These are phyloP conservation scores for Chymomyza fuscimana DNA, from an alignment of 2,888 invertebrate genomes.

Conservation along the genomic window DNA sequence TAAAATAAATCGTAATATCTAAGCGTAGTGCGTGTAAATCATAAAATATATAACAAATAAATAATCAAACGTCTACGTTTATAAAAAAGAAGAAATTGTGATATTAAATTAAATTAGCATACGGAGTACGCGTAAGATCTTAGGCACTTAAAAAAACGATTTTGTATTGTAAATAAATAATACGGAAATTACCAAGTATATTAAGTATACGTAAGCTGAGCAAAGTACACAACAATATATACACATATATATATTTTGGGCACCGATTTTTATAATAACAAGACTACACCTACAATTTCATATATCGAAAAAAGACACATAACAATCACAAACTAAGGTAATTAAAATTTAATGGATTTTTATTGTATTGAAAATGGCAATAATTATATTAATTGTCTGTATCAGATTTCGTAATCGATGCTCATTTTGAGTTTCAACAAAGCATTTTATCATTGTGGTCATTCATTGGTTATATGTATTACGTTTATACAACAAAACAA, in stretches of 20 bases:
- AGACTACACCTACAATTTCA: constrained; percentile 47
- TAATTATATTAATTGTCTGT: neutral
- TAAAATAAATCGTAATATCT: constrained; percentile 37
- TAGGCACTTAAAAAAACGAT: constrained; percentile 11
- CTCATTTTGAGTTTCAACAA: too few relatives aligned
- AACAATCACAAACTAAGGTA: constrained; percentile 73
- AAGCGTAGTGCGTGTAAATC: constrained; percentile 60
- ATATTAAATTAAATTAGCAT: constrained; percentile 58
- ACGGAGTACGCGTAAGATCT: constrained; percentile 32
- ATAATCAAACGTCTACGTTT: constrained; percentile 64
- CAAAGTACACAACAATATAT: constrained; percentile 52
- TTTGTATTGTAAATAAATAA: constrained; percentile 36
- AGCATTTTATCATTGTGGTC: too few relatives aligned
- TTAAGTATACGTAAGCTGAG: constrained; percentile 46
- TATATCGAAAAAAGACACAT: constrained; percentile 65
- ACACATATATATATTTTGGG: constrained; percentile 67
- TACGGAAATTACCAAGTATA: neutral
- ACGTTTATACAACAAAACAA: too few relatives aligned
- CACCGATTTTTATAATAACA: constrained; percentile 64
- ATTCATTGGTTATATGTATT: too few relatives aligned
- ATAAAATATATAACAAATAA: constrained; percentile 10
- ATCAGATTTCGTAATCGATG: too few relatives aligned
- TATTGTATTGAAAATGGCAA: neutral
- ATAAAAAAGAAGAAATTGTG: constrained; percentile 66
- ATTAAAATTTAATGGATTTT: constrained; percentile 15